Conservation (phyloP, 1,140 invertebrate genomes). For the Aphaenogaster floridana region DNA sequence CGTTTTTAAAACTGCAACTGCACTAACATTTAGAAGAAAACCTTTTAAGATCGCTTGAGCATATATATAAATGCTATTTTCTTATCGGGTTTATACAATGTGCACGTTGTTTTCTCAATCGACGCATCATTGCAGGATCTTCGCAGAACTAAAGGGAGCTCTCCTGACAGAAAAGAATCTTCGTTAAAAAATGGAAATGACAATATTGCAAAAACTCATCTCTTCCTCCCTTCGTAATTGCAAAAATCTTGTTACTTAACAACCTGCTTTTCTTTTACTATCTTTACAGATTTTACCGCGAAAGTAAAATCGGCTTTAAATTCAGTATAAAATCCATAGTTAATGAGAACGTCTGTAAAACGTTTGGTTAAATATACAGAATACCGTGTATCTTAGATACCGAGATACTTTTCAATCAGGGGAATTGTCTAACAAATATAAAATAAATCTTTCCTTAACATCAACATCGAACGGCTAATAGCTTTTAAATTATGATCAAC, state of each 20-base stretch:
- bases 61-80: constrained; percentile 27
- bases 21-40: neutral
- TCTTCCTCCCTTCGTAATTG: constrained; percentile 23
- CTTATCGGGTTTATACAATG: neutral
- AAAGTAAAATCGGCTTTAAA: neutral
- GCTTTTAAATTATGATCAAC: neutral
- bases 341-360: neutral
- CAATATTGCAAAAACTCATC: constrained; percentile 48
- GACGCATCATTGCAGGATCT: constrained; percentile 1
- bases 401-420: neutral
- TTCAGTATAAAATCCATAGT: neutral
- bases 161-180: constrained; percentile 65
- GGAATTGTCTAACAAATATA: neutral
- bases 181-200: constrained; percentile 57
- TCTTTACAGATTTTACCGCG: neutral
- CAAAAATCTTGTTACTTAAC: neutral
- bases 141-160: constrained; percentile 46
- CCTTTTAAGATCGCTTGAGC: constrained; percentile 16
- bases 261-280: constrained; percentile 21
- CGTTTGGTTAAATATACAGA: neutral
- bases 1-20: neutral
- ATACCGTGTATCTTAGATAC: neutral
- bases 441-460: neutral
- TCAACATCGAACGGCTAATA: neutral
- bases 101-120: constrained; percentile 32